Conservation (phyloP, 2,888 invertebrate genomes). For the Trichacis sp. region DNA sequence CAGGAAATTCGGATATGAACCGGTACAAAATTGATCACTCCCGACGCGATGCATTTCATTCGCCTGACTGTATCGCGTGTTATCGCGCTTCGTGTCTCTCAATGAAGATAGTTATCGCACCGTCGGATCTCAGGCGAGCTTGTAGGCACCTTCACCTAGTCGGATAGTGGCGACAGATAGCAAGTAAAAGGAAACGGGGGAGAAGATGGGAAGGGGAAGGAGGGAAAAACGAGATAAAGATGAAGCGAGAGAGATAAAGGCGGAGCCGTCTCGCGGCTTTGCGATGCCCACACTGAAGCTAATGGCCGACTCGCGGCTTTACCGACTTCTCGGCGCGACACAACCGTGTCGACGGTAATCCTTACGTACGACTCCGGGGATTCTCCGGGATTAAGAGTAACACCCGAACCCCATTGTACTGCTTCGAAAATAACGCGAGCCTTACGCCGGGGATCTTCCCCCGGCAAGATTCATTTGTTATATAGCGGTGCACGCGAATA, state of each 20-base stretch:
- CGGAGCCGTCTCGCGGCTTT: conserved; percentile 45
- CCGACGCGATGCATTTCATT: not conserved
- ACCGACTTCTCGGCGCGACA: conserved; percentile 40
- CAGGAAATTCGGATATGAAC: too few relatives aligned
- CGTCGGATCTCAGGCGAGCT: conserved; percentile 52
- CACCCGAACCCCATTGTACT: conserved; percentile 51
- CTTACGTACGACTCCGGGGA: conserved; percentile 60
- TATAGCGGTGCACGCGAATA: conserved; percentile 1
- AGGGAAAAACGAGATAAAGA: conserved; percentile 3
- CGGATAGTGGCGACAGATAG: conserved; percentile 55
- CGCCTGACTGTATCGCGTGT: not conserved
- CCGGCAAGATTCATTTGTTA: conserved; percentile 4
- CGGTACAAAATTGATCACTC: too few relatives aligned
- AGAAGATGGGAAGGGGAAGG: not conserved
- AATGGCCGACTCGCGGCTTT: conserved; percentile 41
- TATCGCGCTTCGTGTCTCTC: conserved; percentile 43
- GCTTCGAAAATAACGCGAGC: conserved; percentile 11
- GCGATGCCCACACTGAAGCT: conserved; percentile 9
- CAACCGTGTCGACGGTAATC: conserved; percentile 57
- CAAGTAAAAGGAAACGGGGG: conserved; percentile 43
- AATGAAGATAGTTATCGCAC: conserved; percentile 62
- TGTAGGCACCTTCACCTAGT: conserved; percentile 50
- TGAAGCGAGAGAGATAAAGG: conserved; percentile 14
- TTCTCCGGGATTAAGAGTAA: conserved; percentile 55
- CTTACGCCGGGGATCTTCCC: conserved; percentile 1